Percentiles rank a stretch among this genome's conserved stretches.
Conservation (phyloP, 2,113 vertebrate species). For the Crotalus helleri region DNA sequence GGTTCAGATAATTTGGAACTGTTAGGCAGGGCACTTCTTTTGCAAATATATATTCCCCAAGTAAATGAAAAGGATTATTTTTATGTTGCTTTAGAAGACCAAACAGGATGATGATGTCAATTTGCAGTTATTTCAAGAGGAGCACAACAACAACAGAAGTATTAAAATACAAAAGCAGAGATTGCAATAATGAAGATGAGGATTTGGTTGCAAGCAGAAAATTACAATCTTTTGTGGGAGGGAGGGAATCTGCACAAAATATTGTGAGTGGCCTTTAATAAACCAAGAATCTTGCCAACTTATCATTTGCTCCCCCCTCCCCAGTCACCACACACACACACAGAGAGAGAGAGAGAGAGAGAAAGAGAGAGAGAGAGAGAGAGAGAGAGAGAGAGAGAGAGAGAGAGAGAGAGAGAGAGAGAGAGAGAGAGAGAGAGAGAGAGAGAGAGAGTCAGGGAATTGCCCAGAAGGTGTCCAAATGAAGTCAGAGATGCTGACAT, state of each 20-base stretch:
- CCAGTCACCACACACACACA: no score
- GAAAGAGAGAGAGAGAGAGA: no score
- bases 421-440: no score
- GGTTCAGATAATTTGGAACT: conserved; percentile 37
- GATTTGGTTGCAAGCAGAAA: not conserved
- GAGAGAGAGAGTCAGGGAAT: no score
- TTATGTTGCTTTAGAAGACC: conserved; percentile 41
- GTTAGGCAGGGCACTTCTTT: conserved; percentile 38
- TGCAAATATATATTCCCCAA: not conserved
- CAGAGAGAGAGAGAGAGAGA: no score
- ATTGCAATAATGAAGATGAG: not conserved
- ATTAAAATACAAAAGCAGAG: not conserved
- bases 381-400: no score
- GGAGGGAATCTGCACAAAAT: not conserved
- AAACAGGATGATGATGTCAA: conserved; percentile 29
- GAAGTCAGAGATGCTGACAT: no score
- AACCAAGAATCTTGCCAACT: not conserved
- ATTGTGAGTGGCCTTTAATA: not conserved
- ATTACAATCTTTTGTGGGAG: not conserved
- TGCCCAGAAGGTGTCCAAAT: no score
- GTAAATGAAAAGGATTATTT: conserved; percentile 10
- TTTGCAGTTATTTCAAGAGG: not conserved
- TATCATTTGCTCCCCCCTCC: not conserved
- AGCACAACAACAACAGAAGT: not conserved
- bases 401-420: no score